Conservation (phyloP, 2,113 vertebrate genomes). For the Tinamus guttatus region DNA sequence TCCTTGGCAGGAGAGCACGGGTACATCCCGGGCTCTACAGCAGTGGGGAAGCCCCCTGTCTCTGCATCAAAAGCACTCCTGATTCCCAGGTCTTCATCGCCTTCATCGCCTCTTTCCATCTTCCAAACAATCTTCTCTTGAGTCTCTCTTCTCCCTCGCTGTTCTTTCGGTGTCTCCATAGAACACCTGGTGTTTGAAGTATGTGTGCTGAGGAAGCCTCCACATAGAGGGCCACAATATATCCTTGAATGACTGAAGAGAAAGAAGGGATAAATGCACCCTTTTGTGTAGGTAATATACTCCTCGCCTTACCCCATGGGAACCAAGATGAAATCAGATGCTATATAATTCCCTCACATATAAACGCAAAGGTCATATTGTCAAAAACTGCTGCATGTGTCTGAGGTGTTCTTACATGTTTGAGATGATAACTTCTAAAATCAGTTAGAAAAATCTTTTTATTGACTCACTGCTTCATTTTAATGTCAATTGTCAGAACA, state of each 20-base stretch:
- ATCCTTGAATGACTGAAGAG: neutral
- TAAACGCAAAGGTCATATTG: neutral
- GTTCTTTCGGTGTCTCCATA: neutral
- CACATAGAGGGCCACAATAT: neutral
- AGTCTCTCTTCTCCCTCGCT: neutral
- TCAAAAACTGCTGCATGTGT: neutral
- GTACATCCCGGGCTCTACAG: neutral
- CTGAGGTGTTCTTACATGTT: neutral
- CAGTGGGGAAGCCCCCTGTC: fast-evolving
- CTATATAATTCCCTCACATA: fast-evolving
- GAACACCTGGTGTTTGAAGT: fast-evolving
- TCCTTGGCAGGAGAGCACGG: neutral
- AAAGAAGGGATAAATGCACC: fast-evolving
- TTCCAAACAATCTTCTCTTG: neutral
- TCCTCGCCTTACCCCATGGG: neutral
- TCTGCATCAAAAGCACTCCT: neutral
- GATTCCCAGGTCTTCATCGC: neutral
- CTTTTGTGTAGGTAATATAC: neutral
- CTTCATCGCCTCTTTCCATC: neutral
- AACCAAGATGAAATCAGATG: neutral
- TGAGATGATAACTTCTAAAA: neutral
- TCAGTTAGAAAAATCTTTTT: neutral
- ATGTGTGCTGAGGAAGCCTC: fast-evolving
- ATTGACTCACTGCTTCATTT: neutral
- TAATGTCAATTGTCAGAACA: neutral